phyloP scores from a whole-genome alignment of 2,113 vertebrate species.

The Cavia porcellus region DNA sequence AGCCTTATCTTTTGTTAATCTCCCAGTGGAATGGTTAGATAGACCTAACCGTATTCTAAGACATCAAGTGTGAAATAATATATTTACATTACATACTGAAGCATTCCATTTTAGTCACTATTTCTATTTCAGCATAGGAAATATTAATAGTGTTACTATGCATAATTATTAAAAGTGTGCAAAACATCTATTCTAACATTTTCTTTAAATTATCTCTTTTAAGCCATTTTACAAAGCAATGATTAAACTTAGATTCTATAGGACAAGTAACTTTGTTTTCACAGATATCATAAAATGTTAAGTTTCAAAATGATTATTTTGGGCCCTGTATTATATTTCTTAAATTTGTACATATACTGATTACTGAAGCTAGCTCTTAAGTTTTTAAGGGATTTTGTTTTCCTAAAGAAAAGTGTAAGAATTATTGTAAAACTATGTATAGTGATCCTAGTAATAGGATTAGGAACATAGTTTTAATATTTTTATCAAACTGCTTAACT shows the following conservation, averaged over 20 bases:
- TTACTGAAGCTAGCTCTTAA: neutral
- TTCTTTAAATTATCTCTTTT: neutral
- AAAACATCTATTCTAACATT: neutral
- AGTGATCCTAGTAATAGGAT: neutral
- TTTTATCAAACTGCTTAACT: neutral
- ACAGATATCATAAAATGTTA: neutral
- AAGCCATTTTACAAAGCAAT: neutral
- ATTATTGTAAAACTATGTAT: neutral
- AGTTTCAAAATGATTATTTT: neutral
- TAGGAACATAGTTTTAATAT: neutral
- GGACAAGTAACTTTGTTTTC: neutral
- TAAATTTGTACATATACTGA: neutral
- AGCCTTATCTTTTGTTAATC: neutral
- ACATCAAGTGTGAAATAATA: neutral
- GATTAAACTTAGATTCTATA: neutral
- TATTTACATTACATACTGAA: neutral
- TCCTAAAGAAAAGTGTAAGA: neutral
- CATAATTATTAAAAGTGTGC: neutral
- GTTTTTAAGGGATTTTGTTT: neutral
- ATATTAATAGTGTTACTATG: neutral
- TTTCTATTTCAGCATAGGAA: conserved; percentile 4
- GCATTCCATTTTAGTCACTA: neutral
- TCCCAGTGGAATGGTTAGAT: neutral
- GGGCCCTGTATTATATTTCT: neutral
- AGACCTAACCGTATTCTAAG: neutral